Base-by-base conservation (phyloP, 1,140 invertebrate species). In the Drosophila pruinosa region DNA sequence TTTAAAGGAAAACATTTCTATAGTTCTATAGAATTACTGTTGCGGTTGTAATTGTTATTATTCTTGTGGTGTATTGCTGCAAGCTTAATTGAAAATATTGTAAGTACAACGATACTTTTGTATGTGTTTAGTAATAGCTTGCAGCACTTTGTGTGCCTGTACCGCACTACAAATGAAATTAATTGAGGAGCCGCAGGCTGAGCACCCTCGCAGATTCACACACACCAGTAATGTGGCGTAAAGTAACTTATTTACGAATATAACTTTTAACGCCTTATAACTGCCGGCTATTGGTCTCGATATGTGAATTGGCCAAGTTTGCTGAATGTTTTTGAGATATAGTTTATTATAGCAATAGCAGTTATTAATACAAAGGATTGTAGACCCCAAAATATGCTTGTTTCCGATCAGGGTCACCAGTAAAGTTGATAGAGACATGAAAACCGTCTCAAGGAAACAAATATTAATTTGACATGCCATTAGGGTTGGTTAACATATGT, bases 61-160 rank as follows among this genome's bases (percentile, higher is more conserved):
- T 85, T 85, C 82, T 76, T 64, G 64, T 68, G 82, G 81, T 48
- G 45, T 75, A 88, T 81, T 75, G 81, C 79, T 81, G 74, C 58
- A 75, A 81, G 77, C 81, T 85, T 85, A 85, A 85, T 85, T 85
- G 81, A 88, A 88, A 88, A 88, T 85, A 88, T 85, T 88, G 73
- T 80, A 75, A 81, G 59, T 76, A 72, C 61, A 56, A 45, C 26
- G 28, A 17, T 28, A 31, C 50, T 57, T 79, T 63, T 63, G 79
- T 56, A 61, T 85, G 72, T 79, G 72, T 81, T 74, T 88, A 74
- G 77, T 64, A 62, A 79, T 68, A 45, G 77, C 82, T 68, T 41
- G 58, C 65, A 57, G 81, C 77, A 48, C 70, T 48, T 57, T 76
- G 68, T n/a, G n/a, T n/a, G n/a, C n/a, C 69, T 86, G 81, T 64